Evolutionary conservation across 2,113 vertebrate genomes (phyloP).

Genomic region (Oryzias celebensis): DNA sequence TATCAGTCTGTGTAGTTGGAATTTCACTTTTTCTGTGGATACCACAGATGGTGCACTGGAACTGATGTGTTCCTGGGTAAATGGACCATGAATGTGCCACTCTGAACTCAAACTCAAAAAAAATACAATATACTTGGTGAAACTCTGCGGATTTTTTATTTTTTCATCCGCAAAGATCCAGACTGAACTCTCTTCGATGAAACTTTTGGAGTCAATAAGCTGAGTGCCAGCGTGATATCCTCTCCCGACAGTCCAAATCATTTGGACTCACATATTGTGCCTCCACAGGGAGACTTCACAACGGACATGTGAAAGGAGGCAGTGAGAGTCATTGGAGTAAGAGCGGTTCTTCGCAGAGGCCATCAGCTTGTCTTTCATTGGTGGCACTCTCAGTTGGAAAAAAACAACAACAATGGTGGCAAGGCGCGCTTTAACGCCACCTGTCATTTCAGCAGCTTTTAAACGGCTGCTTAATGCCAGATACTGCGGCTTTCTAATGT

Average conservation of each 20-base stretch:
- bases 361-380: constrained; percentile 49
- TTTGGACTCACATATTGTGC: constrained; percentile 53
- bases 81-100: constrained; percentile 64
- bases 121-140: not conserved
- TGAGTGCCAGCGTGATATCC: constrained; percentile 28
- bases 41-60: constrained; percentile 66
- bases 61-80: constrained; percentile 60
- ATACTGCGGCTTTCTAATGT: constrained; percentile 5
- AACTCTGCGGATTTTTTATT: not conserved
- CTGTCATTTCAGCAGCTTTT: constrained; percentile 35
- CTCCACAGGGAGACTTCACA: constrained; percentile 44
- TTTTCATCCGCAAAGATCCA: constrained; percentile 5
- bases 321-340: constrained; percentile 47
- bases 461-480: constrained; percentile 7
- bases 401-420: constrained; percentile 24
- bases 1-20: constrained; percentile 51
- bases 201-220: constrained; percentile 37
- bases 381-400: constrained; percentile 34
- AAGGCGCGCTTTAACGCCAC: constrained; percentile 19
- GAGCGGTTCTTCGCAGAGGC: constrained; percentile 39
- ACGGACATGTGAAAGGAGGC: constrained; percentile 63
- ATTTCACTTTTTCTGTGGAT: constrained; percentile 45
- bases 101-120: constrained; percentile 42
- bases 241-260: constrained; percentile 41
- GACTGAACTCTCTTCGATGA: constrained; percentile 26